phyloP scores from a whole-genome alignment of 1,140 invertebrate species.

The Pseudobourletiella spinata region DNA sequence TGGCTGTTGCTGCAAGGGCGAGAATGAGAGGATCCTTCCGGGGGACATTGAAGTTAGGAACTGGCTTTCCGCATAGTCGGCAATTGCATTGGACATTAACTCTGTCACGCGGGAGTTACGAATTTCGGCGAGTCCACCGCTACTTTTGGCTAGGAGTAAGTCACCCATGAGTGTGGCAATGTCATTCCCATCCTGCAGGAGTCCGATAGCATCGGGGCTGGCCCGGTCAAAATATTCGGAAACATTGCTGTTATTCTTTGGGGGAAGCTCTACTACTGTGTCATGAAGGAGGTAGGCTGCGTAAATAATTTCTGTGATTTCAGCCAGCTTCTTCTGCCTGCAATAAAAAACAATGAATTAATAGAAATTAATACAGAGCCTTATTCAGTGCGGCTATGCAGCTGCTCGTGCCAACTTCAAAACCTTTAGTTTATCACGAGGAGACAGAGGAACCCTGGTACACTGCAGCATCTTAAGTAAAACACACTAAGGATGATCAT shows the following conservation, averaged over 20 bases:
- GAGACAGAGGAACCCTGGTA: too few species aligned
- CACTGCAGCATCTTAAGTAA: too few species aligned
- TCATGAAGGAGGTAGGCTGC: constrained; percentile 8
- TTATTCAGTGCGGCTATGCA: too few species aligned
- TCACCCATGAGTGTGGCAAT: constrained; percentile 15
- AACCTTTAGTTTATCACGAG: too few species aligned
- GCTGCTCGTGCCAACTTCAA: too few species aligned
- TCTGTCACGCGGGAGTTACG: constrained; percentile 16
- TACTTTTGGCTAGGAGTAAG: constrained; percentile 8
- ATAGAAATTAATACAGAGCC: too few species aligned
- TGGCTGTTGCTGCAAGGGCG: too few species aligned
- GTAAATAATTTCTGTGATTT: constrained; percentile 13
- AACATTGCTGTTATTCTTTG: background rate
- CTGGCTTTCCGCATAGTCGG: constrained; percentile 18
- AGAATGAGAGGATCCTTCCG: background rate
- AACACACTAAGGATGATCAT: too few species aligned
- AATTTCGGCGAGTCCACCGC: constrained; percentile 5
- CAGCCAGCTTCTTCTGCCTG: background rate
- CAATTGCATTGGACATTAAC: constrained; percentile 14
- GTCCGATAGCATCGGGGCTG: background rate
- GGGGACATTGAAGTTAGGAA: background rate
- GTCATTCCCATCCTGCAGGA: constrained; percentile 15
- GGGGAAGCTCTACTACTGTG: constrained; percentile 4
- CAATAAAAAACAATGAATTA: too few species aligned
- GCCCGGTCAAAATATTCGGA: background rate